Base-by-base conservation (phyloP, 2,113 vertebrate species). In the Paramisgurnus dabryanus region DNA sequence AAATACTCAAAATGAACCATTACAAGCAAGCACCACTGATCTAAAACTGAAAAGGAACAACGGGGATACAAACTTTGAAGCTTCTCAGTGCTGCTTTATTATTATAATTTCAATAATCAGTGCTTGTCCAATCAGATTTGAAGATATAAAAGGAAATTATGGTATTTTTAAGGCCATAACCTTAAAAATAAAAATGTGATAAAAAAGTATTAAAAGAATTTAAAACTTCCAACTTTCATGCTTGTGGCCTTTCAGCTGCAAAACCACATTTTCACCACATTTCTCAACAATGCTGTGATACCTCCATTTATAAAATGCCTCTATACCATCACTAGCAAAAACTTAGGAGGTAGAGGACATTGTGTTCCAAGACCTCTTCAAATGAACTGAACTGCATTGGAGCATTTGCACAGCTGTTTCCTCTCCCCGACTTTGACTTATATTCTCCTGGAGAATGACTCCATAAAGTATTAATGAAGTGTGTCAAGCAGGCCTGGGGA, bases 391-490 rank as follows among this genome's bases (percentile, higher is more conserved):
- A 68, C 47, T 0, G 0, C 78, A 65, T 61, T 18, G 80, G 82
- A 85, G 85, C 89, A 83, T 69, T 68, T 53, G 60, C 82, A 79
- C 55, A 65, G 83, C 47, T 81, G 74, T 70, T 45, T 85, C 80
- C 22, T 18, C n/a, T 55, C 76, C 18, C 74, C 66, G 85, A 89
- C 83, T 87, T 85, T 85, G 83, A 82, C 78, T 85, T 71, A 84
- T 55, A 78, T 78, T 67, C 60, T 87, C 82, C 68, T 34, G 76
- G 73, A 83, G 49, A 89, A 89, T 65, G 79, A 71, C 82, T 89
- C 85, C 64, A 86, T 85, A 67, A 88, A 88, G 79, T 82, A 89
- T 86, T 88, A 86, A 87, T 75, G 71, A 74, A 85, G 76, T 71
- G 70, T 86, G 69, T 81, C 83, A 80, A 12, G 78, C 18, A 83